phyloP scores from a whole-genome alignment of 2,888 invertebrate species.

The Macrostomum cliftonense region DNA sequence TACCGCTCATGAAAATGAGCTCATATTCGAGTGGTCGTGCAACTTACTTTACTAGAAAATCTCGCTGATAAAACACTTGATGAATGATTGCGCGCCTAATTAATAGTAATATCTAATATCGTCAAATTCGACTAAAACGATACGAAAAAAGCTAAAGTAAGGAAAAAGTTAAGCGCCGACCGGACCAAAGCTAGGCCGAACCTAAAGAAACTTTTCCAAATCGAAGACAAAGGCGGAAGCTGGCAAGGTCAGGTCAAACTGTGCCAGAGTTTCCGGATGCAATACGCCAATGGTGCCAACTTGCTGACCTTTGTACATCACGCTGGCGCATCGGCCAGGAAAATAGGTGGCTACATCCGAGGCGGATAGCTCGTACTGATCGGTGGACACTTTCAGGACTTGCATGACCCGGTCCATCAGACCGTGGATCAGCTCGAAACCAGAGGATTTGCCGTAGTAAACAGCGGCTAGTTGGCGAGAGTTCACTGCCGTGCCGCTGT shows the following conservation, averaged over 20 bases:
- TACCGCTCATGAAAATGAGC: too few relatives aligned
- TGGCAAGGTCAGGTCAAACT: slow-evolving; percentile 75
- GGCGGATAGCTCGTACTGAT: slow-evolving; percentile 1
- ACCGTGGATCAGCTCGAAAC: slow-evolving; percentile 90
- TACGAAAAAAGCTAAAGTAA: too few relatives aligned
- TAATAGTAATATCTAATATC: too few relatives aligned
- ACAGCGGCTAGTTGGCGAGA: slow-evolving; percentile 69
- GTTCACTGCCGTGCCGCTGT: slow-evolving; percentile 43
- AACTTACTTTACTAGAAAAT: too few relatives aligned
- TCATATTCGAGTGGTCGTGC: too few relatives aligned
- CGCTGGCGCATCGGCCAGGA: slow-evolving; percentile 72
- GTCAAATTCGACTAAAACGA: too few relatives aligned
- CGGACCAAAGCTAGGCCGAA: too few relatives aligned
- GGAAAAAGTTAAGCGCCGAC: too few relatives aligned
- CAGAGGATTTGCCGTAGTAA: slow-evolving; percentile 74
- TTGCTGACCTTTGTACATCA: slow-evolving; percentile 49
- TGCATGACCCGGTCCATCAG: slow-evolving; percentile 76
- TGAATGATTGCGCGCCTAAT: too few relatives aligned
- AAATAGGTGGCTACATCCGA: slow-evolving; percentile 71
- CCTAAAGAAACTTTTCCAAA: slow-evolving; percentile 58
- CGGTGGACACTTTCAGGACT: slow-evolving; percentile 45
- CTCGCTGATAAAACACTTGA: too few relatives aligned
- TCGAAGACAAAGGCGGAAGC: slow-evolving; percentile 76
- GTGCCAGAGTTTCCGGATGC: slow-evolving; percentile 69
- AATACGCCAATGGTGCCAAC: slow-evolving; percentile 76